Evolutionary conservation across 2,797 vertebrate genomes (phyloP), one percentile per base, ranked within the genome.

Genomic region (Syngnathus acus): DNA sequence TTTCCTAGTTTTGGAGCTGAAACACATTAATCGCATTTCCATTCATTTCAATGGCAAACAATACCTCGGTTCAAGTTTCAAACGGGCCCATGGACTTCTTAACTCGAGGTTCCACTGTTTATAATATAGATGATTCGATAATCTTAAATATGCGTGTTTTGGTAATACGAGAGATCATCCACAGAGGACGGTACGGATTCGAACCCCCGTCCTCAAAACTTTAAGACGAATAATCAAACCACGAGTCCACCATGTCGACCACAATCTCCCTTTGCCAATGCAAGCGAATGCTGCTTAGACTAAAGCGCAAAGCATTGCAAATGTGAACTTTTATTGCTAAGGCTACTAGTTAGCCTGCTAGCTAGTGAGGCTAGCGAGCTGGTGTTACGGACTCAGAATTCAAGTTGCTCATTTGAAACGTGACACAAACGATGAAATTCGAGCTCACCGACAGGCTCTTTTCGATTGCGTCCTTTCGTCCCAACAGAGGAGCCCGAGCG

Each of bases 271-370:
- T 37, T 61, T 16, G 9, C 19, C 19, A 9, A 11, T 60, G n/a
- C 19, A 53, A 68, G 67, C 65, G 62, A 65, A 43, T 32, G 62
- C 71, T 38, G 32, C 23, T 23, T 8, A 1, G 14, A 16, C 17
- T 14, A 17, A 62, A 43, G 21, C 14, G 39, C 10, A 9, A 61
- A 61, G 13, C 14, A 37, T 57, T 57, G 13, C 1, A 8, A 45
- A 62, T 26, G 21, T 16, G 21, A 14, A 45, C 7, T 45, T 21
- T 26, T 5, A 4, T 17, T 19, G 51, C 21, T 57, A 57, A 17
- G 74, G 74, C 72, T 69, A 61, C 61, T 39, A 58, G 70, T 47
- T 73, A 62, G 70, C 71, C 64, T 67, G 68, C 53, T 6, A 32
- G 68, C 72, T 71, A 71, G 32, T 3, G 4, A 3, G 23, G 58